Evolutionary conservation across 2,113 vertebrate genomes (phyloP), one percentile per base, ranked within the genome.

Genomic region (Ramphastos sulfuratus): DNA sequence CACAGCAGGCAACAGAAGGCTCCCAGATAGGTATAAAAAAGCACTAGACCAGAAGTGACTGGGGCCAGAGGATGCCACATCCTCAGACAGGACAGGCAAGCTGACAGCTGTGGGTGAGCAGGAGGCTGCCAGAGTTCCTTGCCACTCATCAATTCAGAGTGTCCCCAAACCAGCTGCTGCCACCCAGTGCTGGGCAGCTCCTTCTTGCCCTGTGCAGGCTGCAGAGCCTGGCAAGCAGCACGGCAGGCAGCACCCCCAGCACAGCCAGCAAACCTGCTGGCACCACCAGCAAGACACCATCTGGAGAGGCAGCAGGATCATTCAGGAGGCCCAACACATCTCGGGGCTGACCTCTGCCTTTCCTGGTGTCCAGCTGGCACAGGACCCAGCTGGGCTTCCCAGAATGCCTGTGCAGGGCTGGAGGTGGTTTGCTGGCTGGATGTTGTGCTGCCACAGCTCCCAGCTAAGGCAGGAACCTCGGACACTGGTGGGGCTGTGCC

Each of bases 171-270:
- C 16, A 25, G 9, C 28, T 2, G 12, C 0, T 6, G 20, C 7
- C 33, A 16, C 27, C 39, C 42, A 23, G 78, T 1, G 5, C 1
- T 1, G 27, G 52, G 58, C 64, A 39, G 61, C 37, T 65, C 27
- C 25, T 21, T 4, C 10, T 7, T 4, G 54, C 21, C 23, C 35
- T 8, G 15, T 1, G 20, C 0, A 5, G 28, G 67, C 37, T 9
- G 39, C 30, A 61, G 73, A 39, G 10, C 8, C 31, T 3, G 17
- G 33, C 33, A 20, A 35, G 50, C 59, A 84, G 50, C 59, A 12
- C 1, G 2, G 19, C 25, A 7, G 1, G 20, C 19, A 6, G 8
- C 44, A 13, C 44, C 58, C 35, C 58, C 78, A 60, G 6, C 66
- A 10, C 33, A 39, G 44, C 65, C 66, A 39, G 55, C 44, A n/a